Evolutionary conservation across 53 echinoderm and acorn worm genomes (phyloP), one percentile per base, ranked within the genome.

Genomic region (Hippasteria phrygiana): DNA sequence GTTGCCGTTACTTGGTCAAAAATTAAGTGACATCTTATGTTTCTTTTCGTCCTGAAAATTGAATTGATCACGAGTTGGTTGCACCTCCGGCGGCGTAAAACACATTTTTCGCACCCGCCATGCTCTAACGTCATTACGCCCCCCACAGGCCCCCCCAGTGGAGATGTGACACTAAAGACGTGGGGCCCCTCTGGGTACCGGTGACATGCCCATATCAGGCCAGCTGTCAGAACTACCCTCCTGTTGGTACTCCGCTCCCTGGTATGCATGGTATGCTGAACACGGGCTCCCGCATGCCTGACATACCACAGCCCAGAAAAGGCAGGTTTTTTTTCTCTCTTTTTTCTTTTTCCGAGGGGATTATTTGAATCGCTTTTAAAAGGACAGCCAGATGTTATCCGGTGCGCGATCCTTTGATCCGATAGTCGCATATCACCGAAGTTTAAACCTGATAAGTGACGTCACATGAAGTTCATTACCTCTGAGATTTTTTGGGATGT

Each of bases 151-250:
- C n/a, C n/a, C n/a, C n/a, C n/a, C n/a, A n/a, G 42, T 36, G 42
- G 81, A 43, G 81, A 40, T 40, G 64, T 36, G 40, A 81, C 29
- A 46, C 31, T 65, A 16, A 31, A 31, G 43, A 40, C 31, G 31
- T 18, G 32, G 43, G 65, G 64, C 40, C 47, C 59, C 81, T 43
- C 43, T 42, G 16, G 81, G 39, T 63, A 81, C 64, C 64, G 81
- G 81, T 81, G 81, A 64, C 46, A 81, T 81, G 81, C 62, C 81
- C 81, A 81, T 81, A 81, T 81, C 81, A 17, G 81, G 81, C 62
- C 42, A 81, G 81, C 81, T 31, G 81, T 81, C 63, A 81, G 43
- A 62, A 55, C 43, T 5, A 65, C 13, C 65, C 81, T 64, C 81
- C 63, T 45, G 81, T 45, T 63, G 81, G 81, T 81, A 81, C 81